A percentile compares a stretch with the other conserved stretches of the same genome.
These are phyloP conservation scores for Pangasianodon gigas DNA, from an alignment of 2,113 vertebrate species.

Conservation along the genomic window DNA sequence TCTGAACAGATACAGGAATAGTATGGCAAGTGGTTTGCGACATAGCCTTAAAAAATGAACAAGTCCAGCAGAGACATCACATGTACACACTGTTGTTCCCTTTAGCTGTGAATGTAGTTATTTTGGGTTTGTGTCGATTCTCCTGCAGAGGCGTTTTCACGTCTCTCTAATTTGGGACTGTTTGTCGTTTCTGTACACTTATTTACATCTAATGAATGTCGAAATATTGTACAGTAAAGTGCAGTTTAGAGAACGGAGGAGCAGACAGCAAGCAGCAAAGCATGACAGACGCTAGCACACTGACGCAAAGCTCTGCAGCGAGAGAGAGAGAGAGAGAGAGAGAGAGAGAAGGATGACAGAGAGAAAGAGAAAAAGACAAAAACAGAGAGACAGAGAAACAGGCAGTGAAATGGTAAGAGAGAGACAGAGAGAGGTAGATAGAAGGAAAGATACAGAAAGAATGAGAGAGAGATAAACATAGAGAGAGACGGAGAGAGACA, in stretches of 20 bases:
- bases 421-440: not conserved
- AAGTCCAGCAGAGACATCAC: not conserved
- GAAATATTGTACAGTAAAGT: not conserved
- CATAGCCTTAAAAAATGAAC: not conserved
- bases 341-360: not conserved
- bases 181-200: not conserved
- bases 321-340: not conserved
- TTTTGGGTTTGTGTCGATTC: not conserved
- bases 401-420: not conserved
- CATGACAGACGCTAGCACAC: not conserved
- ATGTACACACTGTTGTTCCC: not conserved
- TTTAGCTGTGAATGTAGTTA: not conserved
- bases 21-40: not conserved
- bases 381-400: slow-evolving; percentile 6
- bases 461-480: not conserved
- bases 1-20: not conserved
- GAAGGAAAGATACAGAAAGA: not conserved
- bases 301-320: not conserved
- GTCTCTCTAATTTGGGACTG: not conserved
- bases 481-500: not conserved
- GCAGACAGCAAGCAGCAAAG: not conserved
- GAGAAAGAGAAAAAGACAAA: not conserved
- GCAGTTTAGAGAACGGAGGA: not conserved
- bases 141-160: not conserved
- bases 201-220: not conserved